Base-by-base conservation (phyloP, 2,113 vertebrate genomes). In the Epinephelus lanceolatus region DNA sequence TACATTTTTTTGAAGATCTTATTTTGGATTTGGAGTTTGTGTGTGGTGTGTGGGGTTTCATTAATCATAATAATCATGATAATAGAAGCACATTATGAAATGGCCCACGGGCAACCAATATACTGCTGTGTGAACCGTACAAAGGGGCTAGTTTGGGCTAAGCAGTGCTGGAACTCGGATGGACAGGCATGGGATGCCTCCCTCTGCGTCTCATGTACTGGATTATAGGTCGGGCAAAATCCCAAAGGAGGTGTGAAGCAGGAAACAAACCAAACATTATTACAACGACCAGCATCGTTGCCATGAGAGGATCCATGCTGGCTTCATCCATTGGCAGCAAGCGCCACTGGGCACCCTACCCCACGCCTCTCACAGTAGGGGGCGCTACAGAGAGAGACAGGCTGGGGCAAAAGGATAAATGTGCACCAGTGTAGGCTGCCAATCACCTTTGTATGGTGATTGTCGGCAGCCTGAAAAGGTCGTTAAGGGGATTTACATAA, bases 341-440 rank as follows among this genome's bases (percentile, higher is more conserved):
- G 76, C 81, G 84, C 89, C 89, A 94, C 90, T 94, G 94, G 95
- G 95, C 94, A 96, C 92, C 90, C 80, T 91, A 95, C 93, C 95
- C 95, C 94, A 95, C 83, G 94, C 95, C 95, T 93, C 86, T 92
- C 95, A 95, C 95, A 96, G 95, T 93, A 96, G 95, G 95, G 95
- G 95, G 95, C 95, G 93, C 92, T 90, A 91, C 91, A 93, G 93
- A 93, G 90, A 81, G 88, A 93, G 93, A 90, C 91, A 78, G 85
- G 84, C 83, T 1, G 70, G 92, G 93, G 93, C 90, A 91, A 93
- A 89, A 94, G 92, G 92, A 95, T 93, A 94, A 95, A 94, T 94
- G 91, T 90, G 88, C 87, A 92, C 89, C 89, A 88, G 93, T 94
- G 93, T 94, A 86, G 91, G 88, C 94, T 95, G 95, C 95, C 95